Base-by-base conservation (phyloP, 2,797 vertebrate species). In the Melanotaenia parkinsoni region DNA sequence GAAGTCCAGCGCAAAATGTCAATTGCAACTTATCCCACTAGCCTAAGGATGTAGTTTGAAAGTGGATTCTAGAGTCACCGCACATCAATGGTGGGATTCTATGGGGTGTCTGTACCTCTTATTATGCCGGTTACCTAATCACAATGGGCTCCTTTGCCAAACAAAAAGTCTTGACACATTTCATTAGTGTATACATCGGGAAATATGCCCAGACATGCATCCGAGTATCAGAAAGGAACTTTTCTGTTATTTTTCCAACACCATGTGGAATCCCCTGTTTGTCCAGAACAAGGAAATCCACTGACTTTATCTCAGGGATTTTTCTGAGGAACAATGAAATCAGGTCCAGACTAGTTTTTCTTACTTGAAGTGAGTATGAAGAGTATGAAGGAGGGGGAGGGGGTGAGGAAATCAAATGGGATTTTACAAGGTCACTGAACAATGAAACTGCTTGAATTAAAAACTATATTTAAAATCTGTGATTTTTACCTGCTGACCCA, bases 1-100 rank as follows among this genome's bases (percentile, higher is more conserved):
- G 93, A 95, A 93, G 94, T 94, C 89, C 86, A 64, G 88, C 87
- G 53, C 90, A 93, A 95, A 95, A 95, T 95, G 95, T 95, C 94
- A 95, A 92, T 94, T 95, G 94, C 94, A 95, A 95, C 93, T 94
- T 95, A 95, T 95, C 93, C 94, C 85, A 84, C 90, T 87, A 88
- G 90, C 85, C 84, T 79, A 91, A 95, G 91, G 90, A 94, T 90
- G 91, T 89, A 88, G 87, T 90, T 87, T 93, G 93, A 93, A 94
- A 95, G 92, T 90, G 91, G 91, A 95, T 87, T 93, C 90, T 93
- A 80, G 87, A 90, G 84, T 94, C 89, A 88, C 79, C 84, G 83
- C 88, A 89, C 92, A 93, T 90, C 86, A 88, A 82, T 91, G 83
- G 81, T 87, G 80, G 85, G 86, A 78, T 80, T 88, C 85, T 89